Base-by-base conservation (phyloP, 2,113 vertebrate species). In the Aramus guarauna region DNA sequence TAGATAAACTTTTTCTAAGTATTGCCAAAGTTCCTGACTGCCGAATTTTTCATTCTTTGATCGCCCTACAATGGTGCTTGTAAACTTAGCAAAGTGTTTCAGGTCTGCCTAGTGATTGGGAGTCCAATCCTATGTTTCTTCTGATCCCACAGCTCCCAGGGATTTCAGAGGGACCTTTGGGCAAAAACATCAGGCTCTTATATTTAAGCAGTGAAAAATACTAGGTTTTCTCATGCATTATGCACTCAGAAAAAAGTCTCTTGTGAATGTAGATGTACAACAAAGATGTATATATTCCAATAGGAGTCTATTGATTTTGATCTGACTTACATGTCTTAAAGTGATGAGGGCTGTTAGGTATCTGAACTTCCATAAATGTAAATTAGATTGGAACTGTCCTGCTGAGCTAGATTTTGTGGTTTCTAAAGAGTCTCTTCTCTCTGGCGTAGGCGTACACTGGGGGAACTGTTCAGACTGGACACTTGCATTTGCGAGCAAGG, bases 21-120 rank as follows among this genome's bases (percentile, higher is more conserved):
- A 7, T 85, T 58, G 15, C 12, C 27, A 11, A 69, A 43, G 30
- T 58, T 92, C 10, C n/a, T 3, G 3, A 85, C 48, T 75, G n/a
- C 18, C 0, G 4, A 21, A 3, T 69, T 64, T 85, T 82, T 30
- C 29, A 24, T 75, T 84, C 10, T 94, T 86, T 73, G 21, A n/a
- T n/a, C 0, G 1, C 32, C 34, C 23, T 52, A 1, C 17, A 52
- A 22, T 2, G 9, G 15, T 37, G 34, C 47, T 66, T 1, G 1
- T 78, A 48, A 79, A 43, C 8, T 92, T 39, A 36, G 76, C 36
- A 17, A 64, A 56, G 53, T 13, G 9, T 63, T 39, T 56, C 43
- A 32, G 39, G 24, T 89, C 66, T 72, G 39, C 23, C 53, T 62
- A 29, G 62, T 58, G 64, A 15, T 60, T 83, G 53, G 17, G 22